phyloP scores from a whole-genome alignment of 2,888 invertebrate genomes.

The Raillietiella orientalis region DNA sequence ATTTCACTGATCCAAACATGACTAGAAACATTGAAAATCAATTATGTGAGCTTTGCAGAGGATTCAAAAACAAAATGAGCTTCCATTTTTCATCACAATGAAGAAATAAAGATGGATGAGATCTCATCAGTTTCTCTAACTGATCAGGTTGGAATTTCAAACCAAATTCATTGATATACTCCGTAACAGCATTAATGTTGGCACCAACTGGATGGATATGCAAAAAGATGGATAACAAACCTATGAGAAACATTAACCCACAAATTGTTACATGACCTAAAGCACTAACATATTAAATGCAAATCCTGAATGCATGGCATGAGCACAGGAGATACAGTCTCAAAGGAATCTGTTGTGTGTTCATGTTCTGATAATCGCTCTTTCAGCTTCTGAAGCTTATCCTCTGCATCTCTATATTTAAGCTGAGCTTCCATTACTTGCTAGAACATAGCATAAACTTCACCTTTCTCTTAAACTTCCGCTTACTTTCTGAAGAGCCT shows the following conservation, averaged over 20 bases:
- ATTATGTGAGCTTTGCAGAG: too few relatives aligned
- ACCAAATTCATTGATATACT: too few relatives aligned
- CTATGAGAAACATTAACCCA: slow-evolving; percentile 10
- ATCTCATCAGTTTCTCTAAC: too few relatives aligned
- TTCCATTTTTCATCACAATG: too few relatives aligned
- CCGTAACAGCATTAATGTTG: too few relatives aligned
- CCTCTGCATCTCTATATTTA: slow-evolving; percentile 20
- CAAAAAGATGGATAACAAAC: slow-evolving; percentile 55
- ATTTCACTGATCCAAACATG: too few relatives aligned
- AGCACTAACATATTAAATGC: neutral
- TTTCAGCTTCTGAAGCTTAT: slow-evolving; percentile 19
- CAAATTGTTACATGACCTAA: neutral
- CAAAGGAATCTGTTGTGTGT: neutral
- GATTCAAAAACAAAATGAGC: too few relatives aligned
- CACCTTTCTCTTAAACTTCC: neutral
- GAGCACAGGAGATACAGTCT: neutral
- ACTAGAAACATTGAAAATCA: too few relatives aligned
- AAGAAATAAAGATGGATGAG: too few relatives aligned
- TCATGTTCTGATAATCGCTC: slow-evolving; percentile 1
- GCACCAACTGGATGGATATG: slow-evolving; percentile 80
- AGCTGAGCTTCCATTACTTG: slow-evolving; percentile 22
- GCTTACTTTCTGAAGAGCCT: slow-evolving; percentile 14
- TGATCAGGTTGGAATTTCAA: too few relatives aligned
- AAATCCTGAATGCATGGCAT: neutral
- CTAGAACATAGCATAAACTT: slow-evolving; percentile 6